A percentile compares a stretch with the other conserved stretches of the same genome.
Evolutionary conservation across 2,888 invertebrate genomes (phyloP).

Genomic region (Lasioglossum malachurum): DNA sequence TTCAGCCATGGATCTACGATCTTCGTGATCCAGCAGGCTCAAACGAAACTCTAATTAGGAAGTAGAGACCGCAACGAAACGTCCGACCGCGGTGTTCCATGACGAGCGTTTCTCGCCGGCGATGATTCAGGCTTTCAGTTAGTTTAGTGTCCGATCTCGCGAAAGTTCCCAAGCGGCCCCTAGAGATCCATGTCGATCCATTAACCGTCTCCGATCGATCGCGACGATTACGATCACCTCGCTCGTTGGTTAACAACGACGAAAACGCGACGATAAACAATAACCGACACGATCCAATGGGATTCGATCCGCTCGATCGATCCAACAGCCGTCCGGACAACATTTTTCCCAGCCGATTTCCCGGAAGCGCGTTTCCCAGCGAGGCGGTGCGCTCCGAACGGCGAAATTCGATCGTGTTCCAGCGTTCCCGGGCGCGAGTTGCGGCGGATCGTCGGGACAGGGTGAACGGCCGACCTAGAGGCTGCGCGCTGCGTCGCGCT

Average conservation of each 20-base stretch:
- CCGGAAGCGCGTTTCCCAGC: conserved; percentile 51
- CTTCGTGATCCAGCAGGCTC: neutral
- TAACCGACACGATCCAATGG: conserved; percentile 37
- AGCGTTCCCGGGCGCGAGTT: conserved; percentile 73
- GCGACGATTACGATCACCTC: neutral
- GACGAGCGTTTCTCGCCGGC: conserved; percentile 34
- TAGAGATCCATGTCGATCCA: neutral
- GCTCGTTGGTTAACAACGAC: neutral
- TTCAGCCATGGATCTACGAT: neutral
- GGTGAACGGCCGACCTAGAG: conserved; percentile 85
- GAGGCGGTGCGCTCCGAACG: conserved; percentile 30
- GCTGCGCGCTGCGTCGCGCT: conserved; percentile 78
- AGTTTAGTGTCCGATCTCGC: conserved; percentile 23
- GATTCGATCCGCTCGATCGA: conserved; percentile 24
- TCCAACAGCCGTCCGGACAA: neutral
- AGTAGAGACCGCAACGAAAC: conserved; percentile 27
- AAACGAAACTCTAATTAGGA: conserved; percentile 36
- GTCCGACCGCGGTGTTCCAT: conserved; percentile 38
- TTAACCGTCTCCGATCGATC: conserved; percentile 7
- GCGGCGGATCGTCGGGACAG: conserved; percentile 78
- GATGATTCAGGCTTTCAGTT: conserved; percentile 55
- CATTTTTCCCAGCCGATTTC: conserved; percentile 30
- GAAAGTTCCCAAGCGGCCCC: conserved; percentile 13
- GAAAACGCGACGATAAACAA: neutral
- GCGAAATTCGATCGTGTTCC: conserved; percentile 79